Percentiles rank a stretch among this genome's conserved stretches.
Conservation (phyloP, 1,140 invertebrate species). For the Temnothorax longispinosus region DNA sequence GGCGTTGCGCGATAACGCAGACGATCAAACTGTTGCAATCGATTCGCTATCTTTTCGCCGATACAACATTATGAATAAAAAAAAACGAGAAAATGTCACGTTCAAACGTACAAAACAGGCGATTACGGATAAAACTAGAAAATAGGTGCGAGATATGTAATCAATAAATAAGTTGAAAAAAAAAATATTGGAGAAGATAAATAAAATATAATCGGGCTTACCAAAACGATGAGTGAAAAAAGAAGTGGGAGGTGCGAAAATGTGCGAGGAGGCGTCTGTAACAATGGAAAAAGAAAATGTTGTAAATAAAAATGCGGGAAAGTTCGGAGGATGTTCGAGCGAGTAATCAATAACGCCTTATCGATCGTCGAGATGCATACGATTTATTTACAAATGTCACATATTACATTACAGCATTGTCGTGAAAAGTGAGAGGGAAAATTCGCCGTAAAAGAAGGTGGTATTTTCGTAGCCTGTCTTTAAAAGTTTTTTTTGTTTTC, state of each 20-base stretch:
- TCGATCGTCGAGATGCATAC: neutral
- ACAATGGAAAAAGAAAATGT: conserved; percentile 61
- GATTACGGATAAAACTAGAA: neutral
- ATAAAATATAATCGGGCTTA: conserved; percentile 59
- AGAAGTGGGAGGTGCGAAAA: conserved; percentile 57
- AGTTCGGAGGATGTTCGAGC: neutral
- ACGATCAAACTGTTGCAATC: neutral
- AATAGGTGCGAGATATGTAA: conserved; percentile 1
- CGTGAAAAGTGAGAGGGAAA: neutral
- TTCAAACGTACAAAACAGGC: neutral
- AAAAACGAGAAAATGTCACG: neutral
- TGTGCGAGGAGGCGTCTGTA: conserved; percentile 60
- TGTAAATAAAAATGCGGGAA: conserved; percentile 45
- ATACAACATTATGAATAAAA: neutral
- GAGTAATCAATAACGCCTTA: conserved; percentile 40
- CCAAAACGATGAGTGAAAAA: conserved; percentile 67
- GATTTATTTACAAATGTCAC: conserved; percentile 50
- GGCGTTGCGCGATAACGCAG: conserved; percentile 40
- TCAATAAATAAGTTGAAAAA: neutral
- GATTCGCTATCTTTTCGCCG: neutral
- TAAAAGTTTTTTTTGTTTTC: neutral
- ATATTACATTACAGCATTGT: conserved; percentile 26
- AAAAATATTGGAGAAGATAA: conserved; percentile 39
- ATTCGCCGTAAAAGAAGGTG: neutral
- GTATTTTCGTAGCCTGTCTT: neutral